These are phyloP conservation scores for Protosalanx chinensis DNA, from an alignment of 2,797 vertebrate genomes.

Conservation along the genomic window DNA sequence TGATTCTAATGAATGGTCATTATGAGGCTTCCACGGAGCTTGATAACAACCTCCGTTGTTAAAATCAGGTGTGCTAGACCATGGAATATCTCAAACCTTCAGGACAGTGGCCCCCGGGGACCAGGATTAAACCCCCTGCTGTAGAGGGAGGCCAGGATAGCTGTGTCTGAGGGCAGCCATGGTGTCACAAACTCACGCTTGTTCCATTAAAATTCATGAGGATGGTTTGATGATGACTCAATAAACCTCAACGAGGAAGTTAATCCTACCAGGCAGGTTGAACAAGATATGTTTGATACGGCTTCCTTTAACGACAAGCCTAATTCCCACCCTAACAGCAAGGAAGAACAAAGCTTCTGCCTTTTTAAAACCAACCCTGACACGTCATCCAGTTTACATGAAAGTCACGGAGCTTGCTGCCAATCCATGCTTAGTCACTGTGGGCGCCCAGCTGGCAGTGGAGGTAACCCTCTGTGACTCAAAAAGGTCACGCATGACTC, in stretches of 20 bases:
- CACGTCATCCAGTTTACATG: too few species aligned
- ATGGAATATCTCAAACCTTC: too few species aligned
- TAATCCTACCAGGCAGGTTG: background rate
- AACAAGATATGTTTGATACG: background rate
- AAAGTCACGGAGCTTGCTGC: background rate
- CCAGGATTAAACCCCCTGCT: background rate
- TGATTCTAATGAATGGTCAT: too few species aligned
- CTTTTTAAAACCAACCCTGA: background rate
- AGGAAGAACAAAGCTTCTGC: background rate
- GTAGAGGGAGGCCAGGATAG: conserved; percentile 4
- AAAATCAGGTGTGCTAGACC: too few species aligned
- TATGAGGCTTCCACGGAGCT: too few species aligned
- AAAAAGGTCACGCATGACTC: background rate
- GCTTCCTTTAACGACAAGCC: background rate
- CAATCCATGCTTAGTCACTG: background rate
- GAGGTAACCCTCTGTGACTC: background rate
- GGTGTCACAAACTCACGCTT: background rate
- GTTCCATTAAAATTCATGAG: background rate
- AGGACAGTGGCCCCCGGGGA: too few species aligned
- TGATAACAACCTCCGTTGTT: too few species aligned
- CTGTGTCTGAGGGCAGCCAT: conserved; percentile 43
- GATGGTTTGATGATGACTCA: background rate
- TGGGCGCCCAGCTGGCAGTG: background rate
- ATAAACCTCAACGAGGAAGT: background rate
- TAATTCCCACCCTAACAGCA: background rate